Percentiles rank a stretch among this genome's conserved stretches.
phyloP scores from a whole-genome alignment of 1,140 invertebrate genomes.

The Hormaphis cornu region DNA sequence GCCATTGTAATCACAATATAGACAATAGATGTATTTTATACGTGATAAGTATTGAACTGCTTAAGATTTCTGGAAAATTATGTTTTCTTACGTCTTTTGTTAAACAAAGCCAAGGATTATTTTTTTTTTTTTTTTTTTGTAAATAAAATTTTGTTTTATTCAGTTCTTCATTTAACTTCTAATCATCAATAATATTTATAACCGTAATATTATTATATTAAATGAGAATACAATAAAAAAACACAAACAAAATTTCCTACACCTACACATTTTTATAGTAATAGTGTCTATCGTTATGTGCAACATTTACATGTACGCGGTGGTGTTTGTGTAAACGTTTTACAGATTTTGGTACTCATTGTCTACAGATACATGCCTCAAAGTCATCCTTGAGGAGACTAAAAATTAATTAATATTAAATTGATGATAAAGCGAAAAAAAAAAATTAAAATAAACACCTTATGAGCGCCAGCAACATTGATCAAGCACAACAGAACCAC shows the following conservation, averaged over 20 bases:
- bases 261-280: not conserved
- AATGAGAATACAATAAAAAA: not conserved
- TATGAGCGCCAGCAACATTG: no score
- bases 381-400: no score
- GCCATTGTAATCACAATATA: no score
- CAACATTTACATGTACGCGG: not conserved
- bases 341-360: not conserved
- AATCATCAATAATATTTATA: not conserved
- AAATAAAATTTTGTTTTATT: constrained; percentile 1
- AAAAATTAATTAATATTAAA: no score
- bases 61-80: no score
- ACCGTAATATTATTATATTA: not conserved
- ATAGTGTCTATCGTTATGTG: not conserved
- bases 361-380: not conserved
- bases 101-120: not conserved
- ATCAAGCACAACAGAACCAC: not conserved
- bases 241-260: not conserved
- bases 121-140: not conserved
- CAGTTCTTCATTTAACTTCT: constrained; percentile 4
- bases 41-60: no score
- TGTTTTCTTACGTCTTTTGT: not conserved
- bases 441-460: no score
- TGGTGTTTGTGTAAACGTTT: not conserved
- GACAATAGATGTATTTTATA: no score
- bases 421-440: no score